phyloP scores from a whole-genome alignment of 2,797 vertebrate species.

The Onychomys leucogaster region DNA sequence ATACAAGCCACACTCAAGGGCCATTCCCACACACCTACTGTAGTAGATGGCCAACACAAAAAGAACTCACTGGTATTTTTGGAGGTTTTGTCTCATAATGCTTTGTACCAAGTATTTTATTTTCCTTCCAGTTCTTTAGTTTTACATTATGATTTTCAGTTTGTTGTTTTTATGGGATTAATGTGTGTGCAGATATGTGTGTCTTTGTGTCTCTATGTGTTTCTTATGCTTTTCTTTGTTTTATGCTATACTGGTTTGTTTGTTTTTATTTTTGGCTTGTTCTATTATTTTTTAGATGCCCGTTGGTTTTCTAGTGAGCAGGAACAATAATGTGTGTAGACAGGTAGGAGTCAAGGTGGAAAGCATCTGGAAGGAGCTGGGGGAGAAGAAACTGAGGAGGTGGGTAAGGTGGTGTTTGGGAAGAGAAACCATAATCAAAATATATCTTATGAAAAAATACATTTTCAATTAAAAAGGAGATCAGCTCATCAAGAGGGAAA shows the following conservation, averaged over 20 bases:
- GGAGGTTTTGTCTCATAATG: background rate
- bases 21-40: too few relatives aligned
- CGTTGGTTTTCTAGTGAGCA: too few relatives aligned
- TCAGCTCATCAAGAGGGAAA: background rate
- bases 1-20: background rate
- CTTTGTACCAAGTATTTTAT: too few relatives aligned
- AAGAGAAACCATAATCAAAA: background rate
- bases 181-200: background rate
- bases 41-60: background rate
- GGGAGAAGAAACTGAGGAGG: background rate
- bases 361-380: background rate
- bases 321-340: background rate
- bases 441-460: background rate
- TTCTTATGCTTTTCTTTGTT: background rate
- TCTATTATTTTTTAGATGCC: background rate
- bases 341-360: fast-evolving
- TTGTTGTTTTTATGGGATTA: background rate
- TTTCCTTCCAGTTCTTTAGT: background rate
- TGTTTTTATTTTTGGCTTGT: background rate
- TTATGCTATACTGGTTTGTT: background rate
- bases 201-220: background rate
- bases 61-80: background rate
- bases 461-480: background rate
- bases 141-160: too few relatives aligned
- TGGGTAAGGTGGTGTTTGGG: too few relatives aligned